phyloP scores from a whole-genome alignment of 92 coral and sea anemone species.

The Siderastrea siderea region DNA sequence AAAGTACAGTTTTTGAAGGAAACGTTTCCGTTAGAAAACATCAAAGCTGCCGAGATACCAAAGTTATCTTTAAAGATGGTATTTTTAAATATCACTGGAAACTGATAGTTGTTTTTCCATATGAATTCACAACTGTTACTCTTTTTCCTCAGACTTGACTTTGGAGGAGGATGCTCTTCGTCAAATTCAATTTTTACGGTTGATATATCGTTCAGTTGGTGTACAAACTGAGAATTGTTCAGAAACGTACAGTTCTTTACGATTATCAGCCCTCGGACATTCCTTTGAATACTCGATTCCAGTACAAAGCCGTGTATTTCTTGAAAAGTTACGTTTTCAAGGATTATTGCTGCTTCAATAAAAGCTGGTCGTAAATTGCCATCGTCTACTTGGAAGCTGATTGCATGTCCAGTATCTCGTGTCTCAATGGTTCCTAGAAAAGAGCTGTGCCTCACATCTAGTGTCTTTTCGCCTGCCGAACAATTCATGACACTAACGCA shows the following conservation, averaged over 20 bases:
- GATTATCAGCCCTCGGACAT: background rate
- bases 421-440: background rate
- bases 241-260: background rate
- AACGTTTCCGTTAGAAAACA: background rate
- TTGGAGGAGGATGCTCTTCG: background rate
- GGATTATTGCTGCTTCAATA: background rate
- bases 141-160: background rate
- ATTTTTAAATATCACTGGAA: slow-evolving; percentile 19
- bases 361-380: background rate
- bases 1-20: slow-evolving; percentile 27
- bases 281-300: background rate
- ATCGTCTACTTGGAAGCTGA: background rate
- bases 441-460: background rate
- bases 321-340: background rate
- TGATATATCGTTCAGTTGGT: background rate
- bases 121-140: background rate
- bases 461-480: background rate
- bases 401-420: background rate
- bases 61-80: slow-evolving; percentile 37
- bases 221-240: background rate
- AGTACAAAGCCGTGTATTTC: background rate
- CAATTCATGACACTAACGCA: background rate
- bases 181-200: background rate
- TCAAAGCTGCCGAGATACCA: slow-evolving; percentile 42
- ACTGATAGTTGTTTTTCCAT: background rate